Percentiles rank a stretch among this genome's conserved stretches.
Conservation (phyloP, 2,888 invertebrate genomes). For the Magallana nippona region DNA sequence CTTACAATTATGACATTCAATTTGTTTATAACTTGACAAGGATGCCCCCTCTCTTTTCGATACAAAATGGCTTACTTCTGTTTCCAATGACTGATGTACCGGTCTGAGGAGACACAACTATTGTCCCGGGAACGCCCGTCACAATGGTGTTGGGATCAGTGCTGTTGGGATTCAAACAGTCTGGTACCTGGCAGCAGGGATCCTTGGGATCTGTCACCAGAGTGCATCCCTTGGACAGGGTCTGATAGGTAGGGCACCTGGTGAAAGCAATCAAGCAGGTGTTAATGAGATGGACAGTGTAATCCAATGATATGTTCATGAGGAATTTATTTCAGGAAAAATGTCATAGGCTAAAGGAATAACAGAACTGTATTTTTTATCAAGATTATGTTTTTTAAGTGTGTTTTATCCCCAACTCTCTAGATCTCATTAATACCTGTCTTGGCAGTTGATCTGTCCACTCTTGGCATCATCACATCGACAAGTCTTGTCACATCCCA, state of each 20-base stretch:
- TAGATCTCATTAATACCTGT: constrained; percentile 53
- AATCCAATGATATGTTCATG: no score
- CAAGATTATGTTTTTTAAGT: no score
- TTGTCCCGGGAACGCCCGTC: constrained; percentile 62
- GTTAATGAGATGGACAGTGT: no score
- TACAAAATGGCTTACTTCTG: constrained; percentile 51
- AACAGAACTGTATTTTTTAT: no score
- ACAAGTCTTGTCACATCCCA: constrained; percentile 67
- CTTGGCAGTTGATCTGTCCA: constrained; percentile 63
- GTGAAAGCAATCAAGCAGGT: no score
- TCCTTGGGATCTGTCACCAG: constrained; percentile 65
- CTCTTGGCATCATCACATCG: constrained; percentile 66
- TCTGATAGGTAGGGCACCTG: constrained; percentile 63
- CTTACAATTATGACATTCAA: no score
- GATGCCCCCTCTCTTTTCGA: no score
- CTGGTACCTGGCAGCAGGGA: constrained; percentile 64
- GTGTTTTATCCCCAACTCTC: no score
- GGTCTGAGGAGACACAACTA: constrained; percentile 51
- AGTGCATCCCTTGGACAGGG: constrained; percentile 56
- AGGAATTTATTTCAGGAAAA: no score
- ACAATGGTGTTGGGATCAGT: constrained; percentile 54
- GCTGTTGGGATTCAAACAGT: constrained; percentile 58
- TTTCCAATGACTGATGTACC: constrained; percentile 35
- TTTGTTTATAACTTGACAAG: no score
- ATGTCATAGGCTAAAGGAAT: no score